Evolutionary conservation across 2,797 vertebrate species (phyloP), one percentile per base, ranked within the genome.

Genomic region (Peromyscus attwateri): DNA sequence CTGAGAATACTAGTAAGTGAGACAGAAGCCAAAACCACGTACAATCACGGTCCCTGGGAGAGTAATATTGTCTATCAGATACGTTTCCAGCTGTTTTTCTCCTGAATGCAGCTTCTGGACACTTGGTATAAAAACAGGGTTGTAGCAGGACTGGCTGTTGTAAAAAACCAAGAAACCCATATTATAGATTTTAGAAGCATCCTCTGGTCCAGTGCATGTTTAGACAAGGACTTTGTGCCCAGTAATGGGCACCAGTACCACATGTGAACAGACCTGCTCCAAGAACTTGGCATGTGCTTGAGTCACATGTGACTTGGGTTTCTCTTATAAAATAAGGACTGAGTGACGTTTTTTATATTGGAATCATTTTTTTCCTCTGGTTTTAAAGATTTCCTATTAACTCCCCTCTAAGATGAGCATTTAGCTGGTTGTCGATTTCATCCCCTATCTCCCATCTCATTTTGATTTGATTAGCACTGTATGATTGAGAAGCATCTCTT

Each of bases 401-500:
- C 62, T 66, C 16, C 31, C 23, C 96, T 64, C 43, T 17, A 64
- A 46, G 25, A 84, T 4, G 19, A 96, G 66, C 34, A 71, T 31
- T 66, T 70, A 49, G 4, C n/a, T 29, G 43, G 10, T 75, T 87
- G 52, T 55, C 52, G 49, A 66, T 80, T 95, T 73, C 46, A 84
- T 71, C 13, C 34, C 17, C 52, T 29, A 62, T 80, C 49, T 40
- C 25, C 16, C 89, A 93, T 55, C 14, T 60, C 70, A 68, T 89
- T 89, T 92, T 89, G 92, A 40, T 87, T 87, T 25, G n/a, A 81
- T 94, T 71, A 95, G 37, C 66, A 6, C 83, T 62, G 12, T 37
- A 37, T 87, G 92, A 94, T 14, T 84, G 82, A 87, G 95, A 94
- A 80, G 31, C 37, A 77, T 37, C 77, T 94, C 89, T 87, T 83